Conservation (phyloP, 1,140 invertebrate genomes). For the Trinorchestia longiramus region DNA sequence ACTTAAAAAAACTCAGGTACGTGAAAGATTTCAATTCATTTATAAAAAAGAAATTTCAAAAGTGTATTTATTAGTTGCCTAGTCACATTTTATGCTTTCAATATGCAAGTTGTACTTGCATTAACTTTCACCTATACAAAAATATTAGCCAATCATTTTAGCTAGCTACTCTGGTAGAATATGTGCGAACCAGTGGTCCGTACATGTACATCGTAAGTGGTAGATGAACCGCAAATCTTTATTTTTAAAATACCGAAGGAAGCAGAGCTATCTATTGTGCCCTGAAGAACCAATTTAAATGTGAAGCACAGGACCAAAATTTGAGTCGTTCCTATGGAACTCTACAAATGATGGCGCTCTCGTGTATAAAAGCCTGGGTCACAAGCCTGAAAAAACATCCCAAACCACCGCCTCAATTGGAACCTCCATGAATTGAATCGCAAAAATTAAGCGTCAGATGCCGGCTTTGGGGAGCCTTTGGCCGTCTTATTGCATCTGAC, state of each 20-base stretch:
- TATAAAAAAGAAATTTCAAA: too few relatives aligned
- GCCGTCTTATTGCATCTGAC: conserved; percentile 53
- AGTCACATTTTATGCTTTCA: too few relatives aligned
- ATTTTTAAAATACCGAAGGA: background rate
- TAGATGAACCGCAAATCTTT: background rate
- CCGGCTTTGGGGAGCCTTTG: conserved; percentile 40
- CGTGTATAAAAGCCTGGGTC: conserved; percentile 32
- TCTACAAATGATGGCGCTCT: background rate
- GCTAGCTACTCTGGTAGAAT: background rate
- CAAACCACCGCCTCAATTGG: conserved; percentile 29
- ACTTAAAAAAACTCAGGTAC: too few relatives aligned
- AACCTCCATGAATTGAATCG: conserved; percentile 54
- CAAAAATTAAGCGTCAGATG: conserved; percentile 52
- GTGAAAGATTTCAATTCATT: too few relatives aligned
- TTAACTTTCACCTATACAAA: too few relatives aligned
- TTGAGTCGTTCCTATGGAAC: background rate
- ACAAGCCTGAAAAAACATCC: conserved; percentile 23
- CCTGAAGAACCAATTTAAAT: conserved; percentile 28
- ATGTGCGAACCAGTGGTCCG: background rate
- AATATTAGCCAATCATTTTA: background rate
- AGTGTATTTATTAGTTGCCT: too few relatives aligned
- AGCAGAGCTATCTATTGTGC: background rate
- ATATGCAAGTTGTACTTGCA: too few relatives aligned
- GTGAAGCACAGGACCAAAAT: background rate
- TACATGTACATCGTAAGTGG: background rate